Evolutionary conservation across 2,888 invertebrate genomes (phyloP), one percentile per base, ranked within the genome.

Genomic region (Melipona beecheii): DNA sequence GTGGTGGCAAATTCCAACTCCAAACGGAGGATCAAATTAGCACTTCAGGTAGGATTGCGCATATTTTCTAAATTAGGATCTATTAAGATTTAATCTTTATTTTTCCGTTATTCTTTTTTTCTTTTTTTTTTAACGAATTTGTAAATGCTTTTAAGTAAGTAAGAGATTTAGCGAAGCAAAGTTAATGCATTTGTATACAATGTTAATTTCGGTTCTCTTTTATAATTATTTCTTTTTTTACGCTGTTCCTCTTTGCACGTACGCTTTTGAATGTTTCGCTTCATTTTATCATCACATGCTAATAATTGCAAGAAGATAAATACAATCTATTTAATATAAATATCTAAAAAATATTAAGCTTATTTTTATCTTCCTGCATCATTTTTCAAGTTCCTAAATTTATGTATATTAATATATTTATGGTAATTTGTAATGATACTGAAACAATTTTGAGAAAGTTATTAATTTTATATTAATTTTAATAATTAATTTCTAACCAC

Each of bases 1-100:
- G 96, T 93, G 96, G 96, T 86, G 96, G 96, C 60, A 95, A 96
- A 91, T 96, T 96, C 94, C 96, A 97, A 91, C 95, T 97, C 90
- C 97, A 97, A 94, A 97, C 97, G 2, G 97, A 97, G 92, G 97
- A 97, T 94, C 97, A 97, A 94, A 96, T 96, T 87, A 91, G 92
- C 84, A 90, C 93, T 89, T 84, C 93, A 92, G 94, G 93, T 94
- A 91, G 86, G 87, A 79, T 79, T 49, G 75, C 81, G 71, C 84
- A 76, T 56, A 73, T 82, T 70, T 83, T 65, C 43, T 73, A 52
- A 80, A 75, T 36, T 24, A 58, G 9, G 43, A 64, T 78, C 31
- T 49, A 52, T 69, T 83, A 0, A 19, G 17, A 58, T n/a, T 60
- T 52, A 64, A 4, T 31, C 13, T 58, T 49, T 24, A 31, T 72